Conservation (phyloP, 2,888 invertebrate species). For the Escarpia spicata region DNA sequence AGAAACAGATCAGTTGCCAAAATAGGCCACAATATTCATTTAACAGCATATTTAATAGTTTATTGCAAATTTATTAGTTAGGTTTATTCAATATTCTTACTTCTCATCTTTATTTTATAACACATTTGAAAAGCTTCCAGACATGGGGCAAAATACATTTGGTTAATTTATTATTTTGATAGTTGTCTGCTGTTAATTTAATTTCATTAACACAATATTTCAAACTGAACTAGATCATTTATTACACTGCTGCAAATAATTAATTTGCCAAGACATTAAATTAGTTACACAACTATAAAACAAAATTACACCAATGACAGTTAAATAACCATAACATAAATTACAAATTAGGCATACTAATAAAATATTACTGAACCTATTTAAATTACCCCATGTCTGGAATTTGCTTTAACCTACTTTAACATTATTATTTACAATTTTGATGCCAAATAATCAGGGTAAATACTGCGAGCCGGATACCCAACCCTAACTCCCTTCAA, state of each 20-base stretch:
- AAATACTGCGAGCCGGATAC: conserved; percentile 16
- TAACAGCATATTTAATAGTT: neutral
- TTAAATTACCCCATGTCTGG: neutral
- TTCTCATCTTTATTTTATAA: neutral
- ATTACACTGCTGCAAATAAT: too few relatives aligned
- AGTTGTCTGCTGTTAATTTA: too few relatives aligned
- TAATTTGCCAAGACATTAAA: too few relatives aligned
- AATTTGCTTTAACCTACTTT: neutral
- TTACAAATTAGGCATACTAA: neutral
- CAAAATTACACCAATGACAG: too few relatives aligned
- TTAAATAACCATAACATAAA: neutral
- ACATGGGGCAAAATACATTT: neutral
- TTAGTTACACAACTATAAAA: too few relatives aligned
- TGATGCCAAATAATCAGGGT: conserved; percentile 6
- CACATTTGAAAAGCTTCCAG: neutral
- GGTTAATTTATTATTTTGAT: too few relatives aligned
- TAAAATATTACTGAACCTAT: neutral
- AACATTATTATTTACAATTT: neutral
- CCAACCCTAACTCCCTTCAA: neutral
- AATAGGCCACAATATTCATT: neutral
- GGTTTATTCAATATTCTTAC: neutral
- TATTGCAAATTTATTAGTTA: neutral
- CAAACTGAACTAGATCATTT: too few relatives aligned
- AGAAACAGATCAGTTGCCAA: neutral
- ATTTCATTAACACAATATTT: too few relatives aligned